Conservation (phyloP, 2,113 vertebrate species). For the Ancistrus triradiatus region DNA sequence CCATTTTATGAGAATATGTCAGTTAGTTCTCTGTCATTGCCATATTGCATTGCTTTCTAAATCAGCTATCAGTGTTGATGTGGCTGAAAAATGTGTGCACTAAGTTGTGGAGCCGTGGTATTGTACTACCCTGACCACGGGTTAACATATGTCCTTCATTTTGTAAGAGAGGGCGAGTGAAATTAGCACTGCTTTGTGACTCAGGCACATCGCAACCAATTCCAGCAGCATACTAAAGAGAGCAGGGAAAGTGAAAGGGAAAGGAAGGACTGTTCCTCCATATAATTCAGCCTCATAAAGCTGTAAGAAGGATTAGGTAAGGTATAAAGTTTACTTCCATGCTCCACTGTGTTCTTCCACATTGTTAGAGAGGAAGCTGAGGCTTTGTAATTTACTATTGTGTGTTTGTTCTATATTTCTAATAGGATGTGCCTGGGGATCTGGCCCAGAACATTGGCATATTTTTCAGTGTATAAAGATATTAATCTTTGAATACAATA, state of each 20-base stretch:
- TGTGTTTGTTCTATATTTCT: too few relatives aligned
- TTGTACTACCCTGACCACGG: neutral
- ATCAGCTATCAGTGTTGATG: too few relatives aligned
- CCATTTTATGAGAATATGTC: too few relatives aligned
- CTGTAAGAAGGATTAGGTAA: constrained; percentile 40
- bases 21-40: too few relatives aligned
- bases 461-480: too few relatives aligned
- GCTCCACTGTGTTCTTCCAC: constrained; percentile 11
- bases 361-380: constrained; percentile 40
- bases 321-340: constrained; percentile 41
- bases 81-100: too few relatives aligned
- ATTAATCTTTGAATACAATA: too few relatives aligned
- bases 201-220: constrained; percentile 15
- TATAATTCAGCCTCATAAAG: constrained; percentile 32
- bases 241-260: constrained; percentile 1
- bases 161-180: constrained; percentile 7
- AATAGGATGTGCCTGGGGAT: too few relatives aligned
- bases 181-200: constrained; percentile 25
- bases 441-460: too few relatives aligned
- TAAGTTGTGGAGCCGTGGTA: too few relatives aligned
- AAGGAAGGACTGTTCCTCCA: neutral
- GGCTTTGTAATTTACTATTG: too few relatives aligned
- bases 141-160: constrained; percentile 17
- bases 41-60: too few relatives aligned
- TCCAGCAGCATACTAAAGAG: constrained; percentile 24